Conservation (phyloP, 2,113 vertebrate genomes). For the Ciconia maguari region DNA sequence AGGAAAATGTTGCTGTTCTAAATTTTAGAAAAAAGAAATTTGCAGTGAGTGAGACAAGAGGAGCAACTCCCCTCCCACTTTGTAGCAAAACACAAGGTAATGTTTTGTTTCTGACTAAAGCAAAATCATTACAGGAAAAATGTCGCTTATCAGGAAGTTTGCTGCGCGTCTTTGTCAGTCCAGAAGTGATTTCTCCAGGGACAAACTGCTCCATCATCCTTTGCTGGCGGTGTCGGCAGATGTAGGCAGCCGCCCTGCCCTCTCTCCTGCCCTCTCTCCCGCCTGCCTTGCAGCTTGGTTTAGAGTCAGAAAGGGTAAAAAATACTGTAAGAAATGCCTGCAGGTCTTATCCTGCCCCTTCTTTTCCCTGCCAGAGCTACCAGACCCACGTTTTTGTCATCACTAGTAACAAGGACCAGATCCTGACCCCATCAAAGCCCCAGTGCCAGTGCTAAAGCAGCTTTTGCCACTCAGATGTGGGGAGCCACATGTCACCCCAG, state of each 20-base stretch:
- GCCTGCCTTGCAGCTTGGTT: background rate
- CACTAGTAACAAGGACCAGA: background rate
- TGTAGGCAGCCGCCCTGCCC: background rate
- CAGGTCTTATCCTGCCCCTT: background rate
- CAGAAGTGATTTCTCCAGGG: background rate
- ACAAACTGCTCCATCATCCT: background rate
- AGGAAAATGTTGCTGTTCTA: background rate
- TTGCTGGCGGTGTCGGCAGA: background rate
- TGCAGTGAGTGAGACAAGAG: background rate
- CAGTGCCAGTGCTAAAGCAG: background rate
- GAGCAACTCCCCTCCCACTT: background rate
- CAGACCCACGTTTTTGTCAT: background rate
- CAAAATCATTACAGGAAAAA: constrained; percentile 8
- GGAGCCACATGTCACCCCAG: background rate
- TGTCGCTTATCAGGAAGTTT: background rate
- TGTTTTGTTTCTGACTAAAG: constrained; percentile 33
- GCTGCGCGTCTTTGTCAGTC: background rate
- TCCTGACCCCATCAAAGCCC: background rate
- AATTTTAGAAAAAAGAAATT: background rate
- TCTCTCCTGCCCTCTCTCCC: background rate
- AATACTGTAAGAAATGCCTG: background rate
- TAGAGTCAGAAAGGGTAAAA: background rate
- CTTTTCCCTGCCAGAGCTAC: background rate
- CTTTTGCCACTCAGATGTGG: background rate
- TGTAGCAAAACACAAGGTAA: background rate